Conservation (phyloP, 2,113 vertebrate species). For the Lycaon pictus region DNA sequence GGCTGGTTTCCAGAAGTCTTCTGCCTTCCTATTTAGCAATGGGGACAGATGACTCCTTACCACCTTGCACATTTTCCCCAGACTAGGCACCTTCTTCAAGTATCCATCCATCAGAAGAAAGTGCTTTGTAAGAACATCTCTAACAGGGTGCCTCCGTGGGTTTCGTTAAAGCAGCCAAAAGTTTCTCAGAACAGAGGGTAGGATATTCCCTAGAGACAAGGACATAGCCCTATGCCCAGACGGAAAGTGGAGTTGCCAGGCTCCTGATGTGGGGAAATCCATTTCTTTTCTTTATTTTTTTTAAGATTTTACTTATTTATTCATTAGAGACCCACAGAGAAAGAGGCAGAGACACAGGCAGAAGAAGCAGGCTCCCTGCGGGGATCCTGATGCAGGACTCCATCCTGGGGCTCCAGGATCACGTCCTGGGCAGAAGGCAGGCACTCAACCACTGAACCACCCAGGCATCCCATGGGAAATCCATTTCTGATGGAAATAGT, state of each 20-base stretch:
- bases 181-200: neutral
- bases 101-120: neutral
- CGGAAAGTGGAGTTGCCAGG: neutral
- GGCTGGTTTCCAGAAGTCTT: neutral
- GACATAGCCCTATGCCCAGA: neutral
- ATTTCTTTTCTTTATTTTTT: too few species aligned
- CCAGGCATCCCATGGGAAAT: neutral
- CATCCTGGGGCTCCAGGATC: too few species aligned
- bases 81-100: neutral
- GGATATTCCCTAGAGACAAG: neutral
- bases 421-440: too few species aligned
- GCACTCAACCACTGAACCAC: too few species aligned
- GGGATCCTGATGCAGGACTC: too few species aligned
- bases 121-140: neutral
- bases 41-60: neutral
- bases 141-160: accelerated
- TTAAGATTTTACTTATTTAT: too few species aligned
- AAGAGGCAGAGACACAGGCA: too few species aligned
- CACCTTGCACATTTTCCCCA: neutral
- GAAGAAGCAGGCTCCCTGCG: too few species aligned
- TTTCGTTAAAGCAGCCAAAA: neutral
- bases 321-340: too few species aligned
- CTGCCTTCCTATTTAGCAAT: neutral
- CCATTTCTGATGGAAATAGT: neutral
- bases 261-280: neutral